Evolutionary conservation across 2,797 vertebrate species (phyloP), one percentile per base, ranked within the genome.

Genomic region (Rhinophrynus dorsalis): DNA sequence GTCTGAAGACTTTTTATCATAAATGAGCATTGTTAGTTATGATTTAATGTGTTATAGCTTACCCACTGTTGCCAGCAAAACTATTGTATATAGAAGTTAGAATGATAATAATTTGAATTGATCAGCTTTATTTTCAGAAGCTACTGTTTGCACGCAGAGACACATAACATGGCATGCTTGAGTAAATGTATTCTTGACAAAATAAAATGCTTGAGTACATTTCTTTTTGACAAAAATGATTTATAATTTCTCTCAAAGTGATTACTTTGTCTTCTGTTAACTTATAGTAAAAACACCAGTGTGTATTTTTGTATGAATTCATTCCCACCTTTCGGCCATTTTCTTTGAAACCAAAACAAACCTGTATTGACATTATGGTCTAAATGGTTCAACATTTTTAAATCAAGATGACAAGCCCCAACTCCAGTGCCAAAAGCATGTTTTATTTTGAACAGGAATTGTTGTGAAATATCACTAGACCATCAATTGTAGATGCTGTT

Each of bases 401-500:
- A 84, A 80, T 82, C 77, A 85, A 79, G 68, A 45, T 23, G 70
- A 32, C 58, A 58, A 35, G 29, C 47, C 64, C 38, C 40, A 59
- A 56, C 79, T 69, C 4, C 75, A 68, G 55, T 65, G 65, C 74
- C 78, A 84, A 81, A 74, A 57, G 13, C 13, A 52, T 65, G 64
- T 72, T 67, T 80, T 71, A 71, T 52, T 74, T 24, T n/a, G 56
- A 71, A 76, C 80, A 52, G 33, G 77, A 80, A 62, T 56, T 45
- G 8, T 47, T 66, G 55, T 47, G 75, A 86, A 70, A 74, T 48
- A 55, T 82, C 75, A 76, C 27, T 32, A 74, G 76, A 79, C 80
- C 76, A 82, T 81, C 80, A 84, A 27, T 76, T 83, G 70, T 70
- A 63, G 69, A 65, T 4, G 9, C 48, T 26, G 72, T 52, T 67